Percentiles rank a stretch among this genome's conserved stretches.
Evolutionary conservation across 2,113 vertebrate genomes (phyloP).

Genomic region (Tringa solitaria): DNA sequence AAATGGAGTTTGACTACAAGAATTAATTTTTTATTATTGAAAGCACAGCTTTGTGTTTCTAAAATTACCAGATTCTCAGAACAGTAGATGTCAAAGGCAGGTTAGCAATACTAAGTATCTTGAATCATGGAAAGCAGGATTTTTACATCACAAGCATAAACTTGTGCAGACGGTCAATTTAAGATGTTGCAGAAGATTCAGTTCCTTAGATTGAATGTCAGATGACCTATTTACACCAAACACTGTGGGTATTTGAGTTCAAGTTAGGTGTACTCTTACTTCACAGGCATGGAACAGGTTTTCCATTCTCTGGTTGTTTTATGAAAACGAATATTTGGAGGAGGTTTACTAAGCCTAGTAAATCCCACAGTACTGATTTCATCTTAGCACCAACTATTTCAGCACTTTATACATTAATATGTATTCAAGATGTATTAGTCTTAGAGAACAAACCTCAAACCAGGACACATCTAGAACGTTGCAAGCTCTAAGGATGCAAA

Average conservation of each 20-base stretch:
- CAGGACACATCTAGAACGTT: neutral
- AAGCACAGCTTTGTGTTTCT: neutral
- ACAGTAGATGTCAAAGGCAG: neutral
- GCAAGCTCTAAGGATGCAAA: neutral
- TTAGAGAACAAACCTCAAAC: neutral
- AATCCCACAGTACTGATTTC: neutral
- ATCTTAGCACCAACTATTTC: neutral
- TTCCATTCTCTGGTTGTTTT: neutral
- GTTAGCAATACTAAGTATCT: neutral
- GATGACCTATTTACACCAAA: neutral
- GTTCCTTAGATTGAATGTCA: neutral
- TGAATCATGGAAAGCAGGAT: neutral
- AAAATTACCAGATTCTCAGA: neutral
- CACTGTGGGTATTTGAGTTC: neutral
- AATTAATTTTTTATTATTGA: neutral
- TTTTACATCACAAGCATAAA: neutral
- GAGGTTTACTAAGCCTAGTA: neutral
- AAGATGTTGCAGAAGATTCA: neutral
- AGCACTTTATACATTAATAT: neutral
- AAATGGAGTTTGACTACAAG: neutral
- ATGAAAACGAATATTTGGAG: neutral
- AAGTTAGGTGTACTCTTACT: neutral
- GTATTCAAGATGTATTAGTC: neutral
- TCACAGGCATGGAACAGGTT: neutral
- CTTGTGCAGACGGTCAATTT: neutral